Evolutionary conservation across 2,888 invertebrate species (phyloP), one percentile per base, ranked within the genome.

Genomic region (Polydrusus cervinus): DNA sequence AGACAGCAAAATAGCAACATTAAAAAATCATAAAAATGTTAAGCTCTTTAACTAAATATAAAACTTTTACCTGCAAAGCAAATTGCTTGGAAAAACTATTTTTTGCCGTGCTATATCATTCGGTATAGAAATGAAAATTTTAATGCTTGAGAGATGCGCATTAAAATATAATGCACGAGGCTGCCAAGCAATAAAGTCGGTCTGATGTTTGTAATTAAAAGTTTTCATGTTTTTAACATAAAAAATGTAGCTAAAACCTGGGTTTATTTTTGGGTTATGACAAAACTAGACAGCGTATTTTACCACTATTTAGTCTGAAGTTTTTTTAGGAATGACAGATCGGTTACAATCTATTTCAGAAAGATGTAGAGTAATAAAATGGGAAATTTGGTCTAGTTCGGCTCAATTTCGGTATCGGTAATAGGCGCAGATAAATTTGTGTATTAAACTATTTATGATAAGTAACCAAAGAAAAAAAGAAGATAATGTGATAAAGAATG

Each of bases 141-240:
- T 51, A 51, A 51, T 25, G 25, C 18, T 25, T 18, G 25, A 51
- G 51, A 20, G 25, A 51, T 51, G 51, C 18, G 25, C 51, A 18
- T 25, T 20, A 51, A 51, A 51, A 20, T 51, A 51, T 51, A 51
- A 25, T 25, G 25, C 20, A 11, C 13, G 18, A 49, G 9, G 14
- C 18, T 6, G 49, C 9, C 7, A 8, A 16, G 51, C 25, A 51
- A 20, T 51, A 51, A 51, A 51, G 20, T 51, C 18, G 20, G 18
- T 11, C 51, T 51, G 25, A 51, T 51, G 51, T 51, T 25, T 20
- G 51, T 25, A 51, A 51, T 51, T 51, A 51, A 51, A 51, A 51
- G 7, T 25, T 47, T 51, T 25, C 51, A 20, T 13, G 11, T 5
- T 25, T 20, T 9, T 8, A 25, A 51, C 47, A 16, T 16, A 47